Percentiles rank a stretch among this genome's conserved stretches.
Conservation (phyloP, 2,888 invertebrate species). For the Hirtodrosophila trivittata region DNA sequence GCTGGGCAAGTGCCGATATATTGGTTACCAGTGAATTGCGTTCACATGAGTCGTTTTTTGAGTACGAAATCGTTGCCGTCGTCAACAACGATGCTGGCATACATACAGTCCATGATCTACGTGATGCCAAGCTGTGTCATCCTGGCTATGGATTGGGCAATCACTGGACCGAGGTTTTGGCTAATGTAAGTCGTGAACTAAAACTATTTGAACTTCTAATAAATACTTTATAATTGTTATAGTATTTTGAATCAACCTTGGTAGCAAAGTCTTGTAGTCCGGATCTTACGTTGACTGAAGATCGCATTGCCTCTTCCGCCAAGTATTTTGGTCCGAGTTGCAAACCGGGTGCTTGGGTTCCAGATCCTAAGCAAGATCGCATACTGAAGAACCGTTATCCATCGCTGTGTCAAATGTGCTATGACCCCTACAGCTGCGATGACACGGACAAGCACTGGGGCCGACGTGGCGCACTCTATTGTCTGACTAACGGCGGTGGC, state of each 20-base stretch:
- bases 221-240: slow-evolving; percentile 53
- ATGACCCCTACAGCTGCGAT: slow-evolving; percentile 86
- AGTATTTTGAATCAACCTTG: slow-evolving; percentile 90
- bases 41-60: slow-evolving; percentile 85
- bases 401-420: slow-evolving; percentile 90
- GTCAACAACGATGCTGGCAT: slow-evolving; percentile 87
- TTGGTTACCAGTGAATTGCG: slow-evolving; percentile 89
- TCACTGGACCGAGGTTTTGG: slow-evolving; percentile 90
- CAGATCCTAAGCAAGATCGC: slow-evolving; percentile 87
- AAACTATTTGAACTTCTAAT: background rate
- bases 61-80: slow-evolving; percentile 88
- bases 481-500: slow-evolving; percentile 90
- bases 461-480: slow-evolving; percentile 90
- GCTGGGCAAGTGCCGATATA: slow-evolving; percentile 88
- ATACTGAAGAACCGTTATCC: slow-evolving; percentile 88
- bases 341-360: slow-evolving; percentile 93
- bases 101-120: slow-evolving; percentile 86
- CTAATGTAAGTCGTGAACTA: slow-evolving; percentile 86
- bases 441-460: slow-evolving; percentile 92
- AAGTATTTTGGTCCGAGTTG: slow-evolving; percentile 92
- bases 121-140: slow-evolving; percentile 91
- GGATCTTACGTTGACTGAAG: slow-evolving; percentile 88
- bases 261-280: slow-evolving; percentile 90
- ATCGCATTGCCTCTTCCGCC: slow-evolving; percentile 89
- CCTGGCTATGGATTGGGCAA: slow-evolving; percentile 90